These are phyloP conservation scores for Gryon sp. DNA, from an alignment of 1,140 invertebrate species.

Conservation along the genomic window DNA sequence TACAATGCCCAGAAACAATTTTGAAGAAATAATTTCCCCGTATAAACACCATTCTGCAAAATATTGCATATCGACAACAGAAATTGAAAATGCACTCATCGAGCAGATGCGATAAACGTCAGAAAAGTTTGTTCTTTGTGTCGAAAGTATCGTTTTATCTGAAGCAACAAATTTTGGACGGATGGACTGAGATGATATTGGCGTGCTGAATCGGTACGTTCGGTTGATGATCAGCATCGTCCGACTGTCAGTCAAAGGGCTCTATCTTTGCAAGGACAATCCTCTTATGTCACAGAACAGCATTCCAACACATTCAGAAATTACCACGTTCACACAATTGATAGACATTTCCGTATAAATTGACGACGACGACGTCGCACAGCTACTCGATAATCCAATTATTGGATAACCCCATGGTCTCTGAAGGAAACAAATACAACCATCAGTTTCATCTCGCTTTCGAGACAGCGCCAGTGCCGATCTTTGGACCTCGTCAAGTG, in stretches of 20 bases:
- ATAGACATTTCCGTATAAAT: conserved; percentile 48
- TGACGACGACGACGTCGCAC: conserved; percentile 31
- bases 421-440: conserved; percentile 45
- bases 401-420: conserved; percentile 41
- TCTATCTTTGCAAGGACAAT: conserved; percentile 24
- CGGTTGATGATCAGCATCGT: conserved; percentile 27
- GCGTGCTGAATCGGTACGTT: conserved; percentile 14
- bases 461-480: conserved; percentile 8
- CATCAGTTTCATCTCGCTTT: conserved; percentile 30
- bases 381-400: conserved; percentile 55
- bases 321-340: conserved; percentile 39
- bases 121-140: too few species aligned
- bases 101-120: too few species aligned
- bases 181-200: too few species aligned
- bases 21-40: too few species aligned
- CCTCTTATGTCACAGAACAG: conserved; percentile 29
- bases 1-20: too few species aligned
- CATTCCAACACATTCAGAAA: conserved; percentile 37
- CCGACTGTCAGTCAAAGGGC: background rate
- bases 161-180: too few species aligned
- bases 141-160: too few species aligned
- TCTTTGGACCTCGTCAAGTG: background rate
- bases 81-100: too few species aligned
- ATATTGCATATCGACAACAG: too few species aligned
- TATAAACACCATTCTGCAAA: too few species aligned